Evolutionary conservation across 2,888 invertebrate species (phyloP), one percentile per base, ranked within the genome.

Genomic region (Netelia virgata): DNA sequence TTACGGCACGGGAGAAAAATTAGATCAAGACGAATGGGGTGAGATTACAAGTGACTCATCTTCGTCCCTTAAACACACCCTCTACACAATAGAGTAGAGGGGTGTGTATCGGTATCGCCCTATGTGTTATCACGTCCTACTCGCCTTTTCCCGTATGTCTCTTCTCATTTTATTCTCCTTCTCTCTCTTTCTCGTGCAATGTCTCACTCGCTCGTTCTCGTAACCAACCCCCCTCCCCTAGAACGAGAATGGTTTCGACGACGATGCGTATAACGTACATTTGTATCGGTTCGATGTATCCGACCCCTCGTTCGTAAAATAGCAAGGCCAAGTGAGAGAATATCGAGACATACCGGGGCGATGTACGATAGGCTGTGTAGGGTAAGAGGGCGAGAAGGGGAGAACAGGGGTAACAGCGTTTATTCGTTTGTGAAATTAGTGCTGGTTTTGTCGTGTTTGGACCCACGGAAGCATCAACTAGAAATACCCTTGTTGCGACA

Each of bases 341-440:
- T 68, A 16, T 23, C 47, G 43, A 18, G 57, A 11, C 11, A 18
- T 63, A 68, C 11, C 23, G 23, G 47, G 66, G 59, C 47, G 61
- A 70, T 70, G 41, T 57, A 76, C 72, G 66, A 55, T 28, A 28
- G 28, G 28, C 28, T 28, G 0, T 3, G 5, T 28, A 5, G 28
- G 28, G 28, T 28, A 5, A 5, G 28, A 23, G 23, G 23, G 28
- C 5, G 43, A 66, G 55, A 20, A 28, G 50, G 77, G 81, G 66
- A 59, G 79, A 55, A 68, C 50, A 82, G 61, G 64, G 61, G 64
- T 73, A 14, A 73, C 70, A 87, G 90, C 91, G 92, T 91, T 92
- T 92, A 92, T 92, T 93, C 93, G 92, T 91, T 93, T 93, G 93
- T 93, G 92, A 93, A 93, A 93, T 93, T 93, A 93, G 93, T 92